A percentile compares a stretch with the other conserved stretches of the same genome.
phyloP scores from a whole-genome alignment of 2,888 invertebrate species.

The Polydrusus cervinus region DNA sequence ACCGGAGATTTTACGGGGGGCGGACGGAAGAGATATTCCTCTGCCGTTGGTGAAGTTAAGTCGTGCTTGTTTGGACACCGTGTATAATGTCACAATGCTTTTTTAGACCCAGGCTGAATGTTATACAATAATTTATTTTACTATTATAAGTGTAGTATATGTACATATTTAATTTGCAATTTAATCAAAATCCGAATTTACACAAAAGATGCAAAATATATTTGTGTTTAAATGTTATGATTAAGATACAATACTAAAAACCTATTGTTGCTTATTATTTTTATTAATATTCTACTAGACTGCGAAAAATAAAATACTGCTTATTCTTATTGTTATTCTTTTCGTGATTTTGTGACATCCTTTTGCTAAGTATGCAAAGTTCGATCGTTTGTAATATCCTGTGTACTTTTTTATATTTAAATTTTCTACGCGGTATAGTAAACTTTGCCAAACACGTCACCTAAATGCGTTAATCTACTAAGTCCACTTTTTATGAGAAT shows the following conservation, averaged over 20 bases:
- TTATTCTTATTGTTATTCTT: conserved; percentile 49
- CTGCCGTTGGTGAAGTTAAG: no score
- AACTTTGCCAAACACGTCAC: background rate
- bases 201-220: conserved; percentile 8
- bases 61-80: no score
- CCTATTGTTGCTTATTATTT: conserved; percentile 22
- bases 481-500: no score
- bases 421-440: background rate
- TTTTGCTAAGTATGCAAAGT: conserved; percentile 50
- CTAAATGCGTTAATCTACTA: no score
- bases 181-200: background rate
- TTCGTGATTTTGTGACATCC: conserved; percentile 43
- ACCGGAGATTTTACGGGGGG: no score
- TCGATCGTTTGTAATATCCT: conserved; percentile 41
- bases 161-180: background rate
- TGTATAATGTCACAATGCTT: background rate
- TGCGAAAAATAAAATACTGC: conserved; percentile 29
- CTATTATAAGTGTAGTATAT: background rate
- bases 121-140: conserved; percentile 5
- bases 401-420: conserved; percentile 24
- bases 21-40: no score
- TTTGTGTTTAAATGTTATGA: background rate
- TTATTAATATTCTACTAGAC: conserved; percentile 30
- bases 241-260: background rate
- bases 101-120: background rate